Evolutionary conservation across 2,113 vertebrate genomes (phyloP), one percentile per base, ranked within the genome.

Genomic region (Microcebus jonahi): DNA sequence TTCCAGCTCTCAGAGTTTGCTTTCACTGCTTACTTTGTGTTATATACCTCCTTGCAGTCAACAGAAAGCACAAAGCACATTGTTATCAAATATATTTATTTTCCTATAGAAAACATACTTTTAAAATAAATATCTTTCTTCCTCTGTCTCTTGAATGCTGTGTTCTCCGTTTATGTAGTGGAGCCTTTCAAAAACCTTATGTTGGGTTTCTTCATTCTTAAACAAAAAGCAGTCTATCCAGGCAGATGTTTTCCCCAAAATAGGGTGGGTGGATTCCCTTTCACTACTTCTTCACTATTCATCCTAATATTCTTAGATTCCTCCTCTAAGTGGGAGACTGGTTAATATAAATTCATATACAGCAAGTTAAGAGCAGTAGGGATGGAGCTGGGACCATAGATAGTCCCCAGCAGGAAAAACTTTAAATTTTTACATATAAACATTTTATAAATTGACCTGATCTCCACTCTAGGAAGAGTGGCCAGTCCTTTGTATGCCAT

Each of bases 31-130:
- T 76, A 42, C 27, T 93, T 95, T 96, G 34, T 75, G 90, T 92
- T 83, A 71, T 65, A 68, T 85, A 90, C 73, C 84, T 94, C 50
- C 20, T 61, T 92, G 63, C 36, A 91, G 18, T 87, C 91, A 87
- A 34, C 6, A 90, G 55, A 63, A 95, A 97, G 25, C 61, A 89
- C 80, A 95, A 90, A 90, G 68, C 59, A 94, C 65, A 81, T 6
- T 34, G 65, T 86, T 79, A 91, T 50, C 14, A 42, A 76, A 96
- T 96, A 73, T 36, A 92, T 1, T 77, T 75, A 39, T 92, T 92
- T 95, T 88, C 65, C 63, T 96, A 68, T 50, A 88, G 93, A 82
- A 96, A 94, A 84, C 45, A 87, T 84, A 57, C 14, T 91, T 96
- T 68, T 81, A 31, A 91, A 96, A 50, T 90, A 94, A 83, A 15